A percentile compares a stretch with the other conserved stretches of the same genome.
Conservation (phyloP, 2,113 vertebrate genomes). For the Nyctereutes procyonoides region DNA sequence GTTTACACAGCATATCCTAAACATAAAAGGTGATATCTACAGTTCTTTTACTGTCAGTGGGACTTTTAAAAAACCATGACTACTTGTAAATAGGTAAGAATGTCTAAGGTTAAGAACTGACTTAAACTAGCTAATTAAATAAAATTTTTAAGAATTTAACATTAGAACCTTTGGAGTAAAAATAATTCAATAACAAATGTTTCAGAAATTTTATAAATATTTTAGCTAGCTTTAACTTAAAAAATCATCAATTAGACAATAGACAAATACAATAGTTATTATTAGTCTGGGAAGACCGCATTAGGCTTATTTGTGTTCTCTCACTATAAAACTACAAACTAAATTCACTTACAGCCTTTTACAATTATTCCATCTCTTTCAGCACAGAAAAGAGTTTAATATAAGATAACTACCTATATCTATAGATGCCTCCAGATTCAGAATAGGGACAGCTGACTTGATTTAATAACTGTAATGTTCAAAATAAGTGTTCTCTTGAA, state of each 20-base stretch:
- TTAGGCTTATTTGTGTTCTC: neutral
- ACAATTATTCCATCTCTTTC: slow-evolving; percentile 40
- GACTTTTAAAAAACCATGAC: neutral
- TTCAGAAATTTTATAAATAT: slow-evolving; percentile 10
- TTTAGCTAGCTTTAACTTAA: slow-evolving; percentile 50
- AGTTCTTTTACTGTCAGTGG: neutral
- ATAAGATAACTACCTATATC: neutral
- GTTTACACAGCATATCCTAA: neutral
- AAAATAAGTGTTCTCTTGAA: slow-evolving; percentile 10
- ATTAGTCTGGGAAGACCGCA: neutral
- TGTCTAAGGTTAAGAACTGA: neutral
- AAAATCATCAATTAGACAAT: slow-evolving; percentile 29
- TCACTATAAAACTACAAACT: neutral
- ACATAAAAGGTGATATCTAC: neutral
- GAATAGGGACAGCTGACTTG: slow-evolving; percentile 10
- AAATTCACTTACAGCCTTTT: slow-evolving; percentile 1
- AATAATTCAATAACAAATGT: neutral
- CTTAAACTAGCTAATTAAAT: slow-evolving; percentile 37
- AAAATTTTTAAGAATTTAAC: slow-evolving; percentile 20
- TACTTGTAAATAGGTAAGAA: slow-evolving; percentile 40
- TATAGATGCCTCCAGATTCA: slow-evolving; percentile 13
- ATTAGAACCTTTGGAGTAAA: slow-evolving; percentile 48
- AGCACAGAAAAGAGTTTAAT: slow-evolving; percentile 29
- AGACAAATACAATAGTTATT: slow-evolving; percentile 12
- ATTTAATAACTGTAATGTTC: neutral